A percentile compares a stretch with the other conserved stretches of the same genome.
Evolutionary conservation across 2,888 invertebrate genomes (phyloP).

Genomic region (Aphidoletes aphidimyza): DNA sequence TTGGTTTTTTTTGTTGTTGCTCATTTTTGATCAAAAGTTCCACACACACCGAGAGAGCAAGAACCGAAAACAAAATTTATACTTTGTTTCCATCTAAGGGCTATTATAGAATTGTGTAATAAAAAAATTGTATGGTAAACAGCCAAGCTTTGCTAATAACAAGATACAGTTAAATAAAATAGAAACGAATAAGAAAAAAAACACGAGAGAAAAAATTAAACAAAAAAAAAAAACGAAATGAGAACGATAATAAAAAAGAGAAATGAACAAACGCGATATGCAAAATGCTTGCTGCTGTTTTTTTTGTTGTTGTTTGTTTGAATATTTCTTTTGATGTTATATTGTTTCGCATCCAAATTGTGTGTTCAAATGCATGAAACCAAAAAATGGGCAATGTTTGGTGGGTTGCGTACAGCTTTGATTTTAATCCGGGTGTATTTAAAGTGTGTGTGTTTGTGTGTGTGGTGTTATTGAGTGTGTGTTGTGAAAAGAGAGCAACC

Average conservation of each 20-base stretch:
- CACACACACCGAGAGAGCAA: too few relatives aligned
- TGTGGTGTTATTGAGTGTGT: too few relatives aligned
- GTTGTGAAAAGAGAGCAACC: too few relatives aligned
- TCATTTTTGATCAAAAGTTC: too few relatives aligned
- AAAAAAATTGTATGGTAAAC: too few relatives aligned
- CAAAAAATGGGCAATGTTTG: constrained; percentile 11
- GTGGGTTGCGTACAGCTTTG: constrained; percentile 21
- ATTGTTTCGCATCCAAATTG: constrained; percentile 10
- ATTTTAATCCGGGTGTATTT: constrained; percentile 4
- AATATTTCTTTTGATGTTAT: neutral
- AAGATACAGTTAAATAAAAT: too few relatives aligned
- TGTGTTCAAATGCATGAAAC: too few relatives aligned
- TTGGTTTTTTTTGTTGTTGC: too few relatives aligned
- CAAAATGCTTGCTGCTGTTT: constrained; percentile 46
- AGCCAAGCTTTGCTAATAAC: constrained; percentile 41
- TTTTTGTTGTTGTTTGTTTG: neutral
- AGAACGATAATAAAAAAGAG: neutral
- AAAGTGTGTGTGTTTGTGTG: neutral
- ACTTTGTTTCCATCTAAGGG: constrained; percentile 44
- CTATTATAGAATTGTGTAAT: neutral
- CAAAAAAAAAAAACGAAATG: neutral
- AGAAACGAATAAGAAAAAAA: neutral
- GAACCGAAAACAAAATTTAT: neutral
- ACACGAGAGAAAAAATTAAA: too few relatives aligned
- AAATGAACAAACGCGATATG: constrained; percentile 43